Conservation (phyloP, 1,140 invertebrate species). For the Solenopsis invicta region DNA sequence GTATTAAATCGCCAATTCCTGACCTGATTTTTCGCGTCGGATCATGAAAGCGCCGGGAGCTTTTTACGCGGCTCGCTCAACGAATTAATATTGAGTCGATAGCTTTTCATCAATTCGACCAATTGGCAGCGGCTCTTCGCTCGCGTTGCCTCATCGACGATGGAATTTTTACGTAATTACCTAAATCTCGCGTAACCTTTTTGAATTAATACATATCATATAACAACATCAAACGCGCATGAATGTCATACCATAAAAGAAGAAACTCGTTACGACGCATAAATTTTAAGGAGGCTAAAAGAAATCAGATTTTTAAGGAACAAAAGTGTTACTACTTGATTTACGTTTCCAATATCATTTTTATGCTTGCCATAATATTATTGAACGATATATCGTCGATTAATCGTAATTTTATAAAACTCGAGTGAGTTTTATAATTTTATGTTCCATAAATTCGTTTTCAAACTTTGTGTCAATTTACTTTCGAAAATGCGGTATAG, state of each 20-base stretch:
- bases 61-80: slow-evolving; percentile 44
- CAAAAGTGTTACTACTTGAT: neutral
- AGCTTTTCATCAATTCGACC: slow-evolving; percentile 45
- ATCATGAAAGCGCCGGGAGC: slow-evolving; percentile 41
- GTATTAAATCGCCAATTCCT: slow-evolving; percentile 56
- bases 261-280: neutral
- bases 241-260: neutral
- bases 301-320: neutral
- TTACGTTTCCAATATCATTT: neutral
- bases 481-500: neutral
- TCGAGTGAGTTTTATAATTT: slow-evolving; percentile 23
- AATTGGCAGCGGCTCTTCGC: slow-evolving; percentile 29
- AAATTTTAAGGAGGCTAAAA: neutral
- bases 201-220: neutral
- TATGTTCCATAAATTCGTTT: neutral
- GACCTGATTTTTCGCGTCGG: slow-evolving; percentile 35
- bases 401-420: neutral
- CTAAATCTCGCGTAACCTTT: neutral
- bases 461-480: neutral
- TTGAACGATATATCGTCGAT: neutral
- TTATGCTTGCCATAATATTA: neutral
- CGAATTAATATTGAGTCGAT: slow-evolving; percentile 58
- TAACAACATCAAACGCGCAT: neutral
- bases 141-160: neutral
- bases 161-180: slow-evolving; percentile 21